Base-by-base conservation (phyloP, 2,888 invertebrate species). In the Eupithecia pulchellata region DNA sequence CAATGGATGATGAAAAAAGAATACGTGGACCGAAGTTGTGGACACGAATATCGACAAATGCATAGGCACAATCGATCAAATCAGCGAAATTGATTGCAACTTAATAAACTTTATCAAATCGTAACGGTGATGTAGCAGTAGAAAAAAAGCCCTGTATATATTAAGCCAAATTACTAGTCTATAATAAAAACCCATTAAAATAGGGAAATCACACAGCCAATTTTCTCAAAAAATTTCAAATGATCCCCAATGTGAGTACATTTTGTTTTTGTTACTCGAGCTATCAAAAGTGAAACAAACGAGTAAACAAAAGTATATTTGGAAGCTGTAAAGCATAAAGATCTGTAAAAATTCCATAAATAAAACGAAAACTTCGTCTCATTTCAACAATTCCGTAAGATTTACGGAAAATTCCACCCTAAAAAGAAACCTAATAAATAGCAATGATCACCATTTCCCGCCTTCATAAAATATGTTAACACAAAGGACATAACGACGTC, bases 401-500 rank as follows among this genome's bases (percentile, higher is more conserved):
- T 57, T 57, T 8, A 29, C 2, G 29, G 57, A 57, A 57, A 57
- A 17, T 29, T 8, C 25, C 25, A 62, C 65, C 58, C 29, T 20
- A 57, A 67, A 69, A 65, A 47, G 27, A 61, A 66, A 25, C 9
- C 47, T 66, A 63, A 70, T 83, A 84, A 81, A 79, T 73, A 78
- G 85, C 86, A 86, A 87, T 86, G 86, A 88, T 86, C 79, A 80
- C 79, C 81, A 82, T 85, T 85, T 88, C 82, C 84, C 83, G 80
- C 73, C 63, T 64, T 57, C 78, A 75, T 83, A 83, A 89, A 87
- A 88, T 86, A 87, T 87, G 87, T 82, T 86, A 85, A 85, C 84
- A 89, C 85, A 90, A 89, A 88, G 86, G 82, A 82, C 84, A 85
- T 88, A 90, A 90, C 86, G 87, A 88, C 74, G 85, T 89, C 90